phyloP scores from a whole-genome alignment of 2,888 invertebrate species.

The Chesias legatella region DNA sequence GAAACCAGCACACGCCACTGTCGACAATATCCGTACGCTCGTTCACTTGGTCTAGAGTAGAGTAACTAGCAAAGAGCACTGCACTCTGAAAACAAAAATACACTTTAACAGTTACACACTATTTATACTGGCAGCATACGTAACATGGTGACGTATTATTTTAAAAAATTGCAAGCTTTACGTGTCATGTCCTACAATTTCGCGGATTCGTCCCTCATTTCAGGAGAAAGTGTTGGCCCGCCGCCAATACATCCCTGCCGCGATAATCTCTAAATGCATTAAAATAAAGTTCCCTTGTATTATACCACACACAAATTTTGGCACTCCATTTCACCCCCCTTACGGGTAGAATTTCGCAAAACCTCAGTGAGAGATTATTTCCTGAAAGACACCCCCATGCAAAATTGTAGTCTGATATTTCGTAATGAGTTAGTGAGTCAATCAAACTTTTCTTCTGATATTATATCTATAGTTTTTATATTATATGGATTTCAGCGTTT shows the following conservation, averaged over 20 bases:
- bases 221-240: conserved; percentile 67
- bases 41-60: too few relatives aligned
- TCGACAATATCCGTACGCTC: too few relatives aligned
- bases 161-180: conserved; percentile 24
- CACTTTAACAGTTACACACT: conserved; percentile 14
- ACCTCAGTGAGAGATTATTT: too few relatives aligned
- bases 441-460: too few relatives aligned
- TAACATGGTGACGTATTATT: conserved; percentile 25
- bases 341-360: too few relatives aligned
- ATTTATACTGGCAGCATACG: conserved; percentile 17
- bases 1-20: too few relatives aligned
- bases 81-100: conserved; percentile 23
- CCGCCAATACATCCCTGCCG: conserved; percentile 48
- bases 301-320: conserved; percentile 12
- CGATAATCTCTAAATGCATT: conserved; percentile 39
- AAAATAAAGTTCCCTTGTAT: conserved; percentile 52
- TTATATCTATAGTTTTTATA: too few relatives aligned
- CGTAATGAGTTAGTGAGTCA: too few relatives aligned
- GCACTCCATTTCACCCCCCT: too few relatives aligned
- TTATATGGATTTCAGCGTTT: too few relatives aligned
- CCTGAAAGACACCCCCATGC: too few relatives aligned
- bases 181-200: conserved; percentile 17
- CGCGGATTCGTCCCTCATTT: conserved; percentile 48
- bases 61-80: conserved; percentile 14
- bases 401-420: too few relatives aligned